Conservation (phyloP, 1,140 invertebrate species). For the Ganaspis sp. region DNA sequence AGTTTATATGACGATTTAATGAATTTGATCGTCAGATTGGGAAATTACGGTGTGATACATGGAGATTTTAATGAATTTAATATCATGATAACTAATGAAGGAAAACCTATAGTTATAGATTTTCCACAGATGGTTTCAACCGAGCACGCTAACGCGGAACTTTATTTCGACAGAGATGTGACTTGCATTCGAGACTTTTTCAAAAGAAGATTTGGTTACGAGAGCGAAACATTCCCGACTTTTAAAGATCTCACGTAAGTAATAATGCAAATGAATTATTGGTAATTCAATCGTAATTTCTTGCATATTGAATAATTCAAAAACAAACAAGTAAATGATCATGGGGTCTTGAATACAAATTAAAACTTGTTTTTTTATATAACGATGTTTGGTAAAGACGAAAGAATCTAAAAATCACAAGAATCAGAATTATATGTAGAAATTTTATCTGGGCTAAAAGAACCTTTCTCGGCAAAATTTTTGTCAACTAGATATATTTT, state of each 20-base stretch:
- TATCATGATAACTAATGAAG: slow-evolving; percentile 90
- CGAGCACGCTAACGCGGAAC: slow-evolving; percentile 93
- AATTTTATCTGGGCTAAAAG: too few species aligned
- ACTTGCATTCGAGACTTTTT: slow-evolving; percentile 95
- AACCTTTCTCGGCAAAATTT: too few species aligned
- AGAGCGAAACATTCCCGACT: slow-evolving; percentile 90
- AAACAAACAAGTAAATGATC: too few species aligned
- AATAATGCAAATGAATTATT: too few species aligned
- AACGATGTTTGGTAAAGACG: too few species aligned
- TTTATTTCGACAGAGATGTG: slow-evolving; percentile 97
- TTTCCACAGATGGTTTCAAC: slow-evolving; percentile 99
- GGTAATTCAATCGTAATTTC: too few species aligned
- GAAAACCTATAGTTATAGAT: slow-evolving; percentile 94
- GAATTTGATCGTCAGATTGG: slow-evolving; percentile 94
- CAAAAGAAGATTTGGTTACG: slow-evolving; percentile 92
- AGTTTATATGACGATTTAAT: slow-evolving; percentile 95
- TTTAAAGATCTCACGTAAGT: slow-evolving; percentile 87
- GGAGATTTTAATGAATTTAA: slow-evolving; percentile 99
- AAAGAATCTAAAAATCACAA: too few species aligned
- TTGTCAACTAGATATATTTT: too few species aligned
- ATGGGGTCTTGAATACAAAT: too few species aligned
- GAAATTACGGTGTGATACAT: slow-evolving; percentile 97
- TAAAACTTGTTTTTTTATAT: too few species aligned
- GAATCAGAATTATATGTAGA: too few species aligned
- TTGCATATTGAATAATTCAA: too few species aligned